Evolutionary conservation across 2,797 vertebrate species (phyloP), one percentile per base, ranked within the genome.

Genomic region (Loriculus beryllinus): DNA sequence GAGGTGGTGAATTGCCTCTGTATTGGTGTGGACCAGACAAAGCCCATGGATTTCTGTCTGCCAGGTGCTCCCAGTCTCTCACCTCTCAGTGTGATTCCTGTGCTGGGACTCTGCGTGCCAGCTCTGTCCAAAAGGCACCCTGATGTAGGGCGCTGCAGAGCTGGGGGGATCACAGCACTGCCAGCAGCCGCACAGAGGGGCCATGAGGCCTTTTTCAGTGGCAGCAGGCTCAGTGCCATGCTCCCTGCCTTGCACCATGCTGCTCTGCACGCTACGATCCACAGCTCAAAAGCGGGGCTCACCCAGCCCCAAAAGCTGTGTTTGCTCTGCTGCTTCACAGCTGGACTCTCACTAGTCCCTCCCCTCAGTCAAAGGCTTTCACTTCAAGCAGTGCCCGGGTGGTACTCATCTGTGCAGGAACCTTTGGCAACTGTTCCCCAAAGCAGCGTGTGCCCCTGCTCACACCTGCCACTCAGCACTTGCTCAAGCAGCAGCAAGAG

Each of bases 311-410:
- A 0, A 40, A 22, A 70, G 23, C 51, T 28, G 29, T 13, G 14
- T 23, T 74, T 15, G 15, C 10, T 26, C 29, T 42, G 63, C 42
- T 28, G 5, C 20, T 23, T 42, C 2, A 0, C 47, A 11, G 43
- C 60, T 62, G 42, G 63, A 11, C 31, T 23, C 57, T 19, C 25
- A 12, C 29, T 10, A 3, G 20, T 16, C 37, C 31, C 26, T 51
- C 16, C 37, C 42, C 35, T 48, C 40, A 13, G 3, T 10, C 31
- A 22, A 31, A 52, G 60, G 42, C 49, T 63, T 48, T 63, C 23
- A 6, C 37, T n/a, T 3, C 1, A 18, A 60, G 59, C 47, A n/a
- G 35, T 1, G 6, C 45, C 47, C 0, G 20, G n/a, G 12, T 2
- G 21, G 74, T 35, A 28, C n/a, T 35, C 6, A 1, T 19, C 26